Evolutionary conservation across 2,797 vertebrate genomes (phyloP).

Genomic region (Glossophaga mutica): DNA sequence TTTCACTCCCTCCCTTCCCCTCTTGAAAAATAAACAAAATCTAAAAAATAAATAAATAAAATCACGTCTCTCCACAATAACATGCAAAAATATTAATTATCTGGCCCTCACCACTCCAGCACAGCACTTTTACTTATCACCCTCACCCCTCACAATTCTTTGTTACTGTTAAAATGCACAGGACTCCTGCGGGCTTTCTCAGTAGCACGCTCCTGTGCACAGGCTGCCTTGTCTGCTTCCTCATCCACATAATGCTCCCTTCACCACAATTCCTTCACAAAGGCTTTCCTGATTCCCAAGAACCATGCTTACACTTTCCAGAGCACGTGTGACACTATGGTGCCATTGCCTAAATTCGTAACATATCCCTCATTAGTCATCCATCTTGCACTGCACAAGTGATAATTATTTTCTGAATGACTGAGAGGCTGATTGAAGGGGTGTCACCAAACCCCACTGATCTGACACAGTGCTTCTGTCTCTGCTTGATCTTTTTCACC

Average conservation of each 20-base stretch:
- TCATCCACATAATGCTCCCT: background rate
- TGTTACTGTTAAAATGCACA: background rate
- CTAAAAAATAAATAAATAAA: background rate
- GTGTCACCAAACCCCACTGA: background rate
- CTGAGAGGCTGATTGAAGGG: background rate
- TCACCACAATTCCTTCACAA: background rate
- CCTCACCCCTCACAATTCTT: background rate
- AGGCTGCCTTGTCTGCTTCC: background rate
- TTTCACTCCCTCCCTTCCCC: too few species aligned
- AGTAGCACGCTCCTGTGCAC: background rate
- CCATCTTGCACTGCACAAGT: background rate
- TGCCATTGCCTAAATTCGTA: background rate
- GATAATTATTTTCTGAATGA: background rate
- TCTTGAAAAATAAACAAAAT: too few species aligned
- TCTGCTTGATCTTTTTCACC: background rate
- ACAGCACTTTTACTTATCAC: background rate
- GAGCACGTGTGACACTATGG: fast-evolving
- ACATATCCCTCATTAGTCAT: background rate
- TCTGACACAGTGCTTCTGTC: background rate
- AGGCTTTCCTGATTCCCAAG: background rate
- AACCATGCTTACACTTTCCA: background rate
- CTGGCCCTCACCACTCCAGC: background rate
- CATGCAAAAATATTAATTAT: background rate
- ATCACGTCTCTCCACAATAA: background rate
- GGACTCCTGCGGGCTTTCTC: background rate